Base-by-base conservation (phyloP, 2,113 vertebrate genomes). In the Gymnarchus niloticus region DNA sequence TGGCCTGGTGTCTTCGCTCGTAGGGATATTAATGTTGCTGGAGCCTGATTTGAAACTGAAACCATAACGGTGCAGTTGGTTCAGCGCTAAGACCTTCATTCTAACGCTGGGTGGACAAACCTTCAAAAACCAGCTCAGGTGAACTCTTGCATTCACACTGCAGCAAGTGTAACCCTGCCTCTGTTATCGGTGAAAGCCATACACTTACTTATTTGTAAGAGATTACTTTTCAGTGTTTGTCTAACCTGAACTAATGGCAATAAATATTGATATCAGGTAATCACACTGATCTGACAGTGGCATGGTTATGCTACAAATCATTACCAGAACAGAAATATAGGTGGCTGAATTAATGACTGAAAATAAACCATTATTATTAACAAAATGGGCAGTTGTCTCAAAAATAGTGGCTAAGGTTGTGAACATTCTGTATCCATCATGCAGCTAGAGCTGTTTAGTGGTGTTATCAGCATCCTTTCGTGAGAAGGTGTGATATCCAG, bases 1-100 rank as follows among this genome's bases (percentile, higher is more conserved):
- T 17, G 98, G 97, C 0, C 80, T 99, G 1, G 8, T 98, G n/a
- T 99, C 98, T 6, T 99, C 98, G 0, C 0, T 99, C 48, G 93
- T 97, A n/a, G 97, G 97, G 23, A 96, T 99, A 56, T 23, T 96
- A 57, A 95, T 94, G 0, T 87, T 98, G 1, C 81, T 92, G 6
- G 95, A 91, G 46, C 97, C 98, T n/a, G 91, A 89, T 44, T 89
- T 99, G 88, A 97, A 91, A 90, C 90, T 99, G 48, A 96, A 95
- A 88, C 92, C 94, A 87, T 87, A 82, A 89, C 0, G 1, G 52
- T 51, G 41, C 56, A 8, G 44, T 0, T 21, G 14, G 46, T 3
- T 14, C 0, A 14, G 21, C 9, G 28, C 28, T 10, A 3, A 73
- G 76, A 46, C 23, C 59, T n/a, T n/a, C n/a, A n/a, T n/a, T n/a